phyloP scores from a whole-genome alignment of 1,140 invertebrate species.

The Heliconius eleuchia region DNA sequence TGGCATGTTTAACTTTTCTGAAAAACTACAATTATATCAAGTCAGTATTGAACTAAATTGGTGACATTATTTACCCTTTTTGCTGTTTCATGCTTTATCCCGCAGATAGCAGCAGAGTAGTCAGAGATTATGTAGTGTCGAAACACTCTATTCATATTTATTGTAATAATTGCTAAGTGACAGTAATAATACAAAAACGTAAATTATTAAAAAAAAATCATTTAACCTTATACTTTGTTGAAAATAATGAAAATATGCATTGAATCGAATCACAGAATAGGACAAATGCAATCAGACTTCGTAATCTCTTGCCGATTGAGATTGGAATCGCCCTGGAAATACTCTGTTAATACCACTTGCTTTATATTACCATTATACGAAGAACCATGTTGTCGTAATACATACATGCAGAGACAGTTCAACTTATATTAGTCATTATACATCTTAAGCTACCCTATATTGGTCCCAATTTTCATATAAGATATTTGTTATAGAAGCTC shows the following conservation, averaged over 20 bases:
- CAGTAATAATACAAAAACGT: not conserved
- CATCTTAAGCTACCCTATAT: not conserved
- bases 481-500: not conserved
- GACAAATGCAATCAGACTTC: constrained; percentile 42
- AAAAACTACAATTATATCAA: too few species aligned
- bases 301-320: constrained; percentile 40
- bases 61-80: too few species aligned
- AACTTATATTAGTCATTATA: not conserved
- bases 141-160: too few species aligned
- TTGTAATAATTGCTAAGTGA: too few species aligned
- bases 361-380: constrained; percentile 25
- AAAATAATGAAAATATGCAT: constrained; percentile 31
- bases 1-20: too few species aligned
- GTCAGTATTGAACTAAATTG: too few species aligned
- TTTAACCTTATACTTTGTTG: not conserved
- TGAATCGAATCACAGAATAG: constrained; percentile 27
- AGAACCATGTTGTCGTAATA: not conserved
- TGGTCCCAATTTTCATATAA: constrained; percentile 6
- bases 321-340: constrained; percentile 29
- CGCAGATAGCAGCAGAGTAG: too few species aligned
- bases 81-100: too few species aligned
- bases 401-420: not conserved
- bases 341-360: constrained; percentile 28
- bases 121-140: too few species aligned
- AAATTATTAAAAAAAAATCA: not conserved